Conservation (phyloP, 2,797 vertebrate species). For the Urocyon cinereoargenteus region DNA sequence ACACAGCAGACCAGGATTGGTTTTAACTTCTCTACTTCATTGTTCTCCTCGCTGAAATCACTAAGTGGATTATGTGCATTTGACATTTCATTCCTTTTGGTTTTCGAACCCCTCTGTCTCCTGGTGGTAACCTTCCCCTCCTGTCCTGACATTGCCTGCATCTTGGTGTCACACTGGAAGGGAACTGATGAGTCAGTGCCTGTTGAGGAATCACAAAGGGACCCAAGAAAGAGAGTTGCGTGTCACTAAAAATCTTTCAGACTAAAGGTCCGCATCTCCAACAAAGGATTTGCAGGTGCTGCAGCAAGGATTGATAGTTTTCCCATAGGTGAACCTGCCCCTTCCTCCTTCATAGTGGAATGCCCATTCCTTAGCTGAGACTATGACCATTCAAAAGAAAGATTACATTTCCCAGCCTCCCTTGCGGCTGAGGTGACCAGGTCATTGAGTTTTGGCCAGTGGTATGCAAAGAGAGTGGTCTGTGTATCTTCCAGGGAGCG, state of each 20-base stretch:
- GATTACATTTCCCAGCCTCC: background rate
- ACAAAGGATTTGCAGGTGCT: background rate
- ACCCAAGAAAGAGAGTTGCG: background rate
- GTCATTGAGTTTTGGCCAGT: background rate
- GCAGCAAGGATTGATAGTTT: background rate
- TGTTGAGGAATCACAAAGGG: background rate
- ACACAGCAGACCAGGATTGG: background rate
- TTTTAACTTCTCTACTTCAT: background rate
- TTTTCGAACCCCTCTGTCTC: background rate
- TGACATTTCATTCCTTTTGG: background rate
- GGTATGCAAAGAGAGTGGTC: background rate
- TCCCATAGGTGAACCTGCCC: background rate
- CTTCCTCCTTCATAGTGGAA: background rate
- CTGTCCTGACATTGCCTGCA: background rate
- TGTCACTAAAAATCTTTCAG: background rate
- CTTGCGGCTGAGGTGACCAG: background rate
- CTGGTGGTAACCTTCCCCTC: background rate
- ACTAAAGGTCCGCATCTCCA: background rate
- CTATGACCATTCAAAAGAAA: background rate
- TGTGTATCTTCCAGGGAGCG: background rate
- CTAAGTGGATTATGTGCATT: background rate
- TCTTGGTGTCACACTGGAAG: background rate
- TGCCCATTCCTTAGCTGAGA: background rate
- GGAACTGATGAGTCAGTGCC: background rate
- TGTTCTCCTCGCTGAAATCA: background rate